Base-by-base conservation (phyloP, 2,113 vertebrate species). In the Gasterosteus nipponicus region DNA sequence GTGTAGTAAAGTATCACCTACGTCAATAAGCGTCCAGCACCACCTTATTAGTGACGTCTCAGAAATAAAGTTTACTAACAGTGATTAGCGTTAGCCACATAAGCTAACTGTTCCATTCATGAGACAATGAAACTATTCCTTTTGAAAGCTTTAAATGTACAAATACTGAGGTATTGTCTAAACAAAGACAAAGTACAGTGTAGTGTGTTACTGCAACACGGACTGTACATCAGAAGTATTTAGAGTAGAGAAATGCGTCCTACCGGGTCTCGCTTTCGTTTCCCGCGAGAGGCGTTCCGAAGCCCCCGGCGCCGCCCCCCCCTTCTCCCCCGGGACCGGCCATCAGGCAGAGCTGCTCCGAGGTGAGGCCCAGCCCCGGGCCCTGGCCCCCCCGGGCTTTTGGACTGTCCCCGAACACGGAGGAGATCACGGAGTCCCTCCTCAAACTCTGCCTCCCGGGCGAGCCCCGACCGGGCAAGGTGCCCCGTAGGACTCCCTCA, bases 221-320 rank as follows among this genome's bases (percentile, higher is more conserved):
- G 22, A 26, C 22, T 26, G 22, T 26, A 26, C 22, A 26, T 26
- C 22, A 26, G 22, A 26, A 26, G 22, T 26, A 26, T 26, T 26
- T 26, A 26, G 22, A 26, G 22, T 26, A 26, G 22, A 26, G 22
- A 18, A 22, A 38, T 3, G 38, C 6, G 5, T 47, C 69, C 8
- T 80, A 98, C 98, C 98, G 95, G 0, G 98, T 99, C 79, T 99
- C 98, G 0, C 95, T 91, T 79, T 98, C 98, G 41, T 97, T 98
- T 33, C 95, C 94, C 0, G 95, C 91, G 29, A 95, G 93, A 0
- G 97, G 94, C 0, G 96, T 95, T 0, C 94, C 92, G 0, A 96
- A 99, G 0, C 95, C 70, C 6, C 96, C 0, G 86, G 86, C 0
- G 89, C 86, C 0, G 83, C 80, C 87, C n/a, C 86, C 96, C 0